Percentiles rank a stretch among this genome's conserved stretches.
Conservation (phyloP, 2,888 invertebrate species). For the Bimastos eiseni region DNA sequence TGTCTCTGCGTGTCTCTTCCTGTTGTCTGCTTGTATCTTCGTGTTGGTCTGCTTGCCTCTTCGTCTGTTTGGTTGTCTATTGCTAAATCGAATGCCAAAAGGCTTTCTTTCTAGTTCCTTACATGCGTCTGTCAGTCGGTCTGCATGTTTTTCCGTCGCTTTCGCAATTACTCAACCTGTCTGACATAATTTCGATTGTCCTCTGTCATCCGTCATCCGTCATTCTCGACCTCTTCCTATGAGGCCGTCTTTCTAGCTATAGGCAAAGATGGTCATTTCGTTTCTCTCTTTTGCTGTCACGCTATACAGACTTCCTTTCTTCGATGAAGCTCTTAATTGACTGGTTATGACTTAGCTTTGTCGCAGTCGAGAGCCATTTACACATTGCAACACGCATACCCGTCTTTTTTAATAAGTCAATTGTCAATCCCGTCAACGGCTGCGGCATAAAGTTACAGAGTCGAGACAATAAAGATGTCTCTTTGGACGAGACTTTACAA, state of each 20-base stretch:
- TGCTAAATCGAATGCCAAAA: too few species aligned
- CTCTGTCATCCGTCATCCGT: neutral
- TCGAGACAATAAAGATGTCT: neutral
- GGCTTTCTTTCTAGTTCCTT: too few species aligned
- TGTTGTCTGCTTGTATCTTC: too few species aligned
- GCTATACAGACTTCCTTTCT: neutral
- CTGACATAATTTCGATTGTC: neutral
- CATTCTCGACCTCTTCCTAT: neutral
- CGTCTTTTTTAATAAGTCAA: neutral
- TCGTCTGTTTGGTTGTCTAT: too few species aligned
- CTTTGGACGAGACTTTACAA: neutral
- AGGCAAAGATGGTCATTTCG: too few species aligned
- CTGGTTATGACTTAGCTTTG: neutral
- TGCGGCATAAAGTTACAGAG: neutral
- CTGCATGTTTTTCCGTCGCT: neutral
- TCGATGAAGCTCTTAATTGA: neutral
- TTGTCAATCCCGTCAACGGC: neutral
- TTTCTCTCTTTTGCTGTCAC: neutral
- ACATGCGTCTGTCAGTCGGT: neutral
- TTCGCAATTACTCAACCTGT: conserved; percentile 2
- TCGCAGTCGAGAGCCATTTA: neutral
- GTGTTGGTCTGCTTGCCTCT: too few species aligned
- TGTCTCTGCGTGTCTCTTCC: too few species aligned
- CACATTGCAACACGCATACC: neutral
- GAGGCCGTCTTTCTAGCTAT: neutral